These are phyloP conservation scores for Galago senegalensis DNA, from an alignment of 2,797 vertebrate species.

Conservation along the genomic window DNA sequence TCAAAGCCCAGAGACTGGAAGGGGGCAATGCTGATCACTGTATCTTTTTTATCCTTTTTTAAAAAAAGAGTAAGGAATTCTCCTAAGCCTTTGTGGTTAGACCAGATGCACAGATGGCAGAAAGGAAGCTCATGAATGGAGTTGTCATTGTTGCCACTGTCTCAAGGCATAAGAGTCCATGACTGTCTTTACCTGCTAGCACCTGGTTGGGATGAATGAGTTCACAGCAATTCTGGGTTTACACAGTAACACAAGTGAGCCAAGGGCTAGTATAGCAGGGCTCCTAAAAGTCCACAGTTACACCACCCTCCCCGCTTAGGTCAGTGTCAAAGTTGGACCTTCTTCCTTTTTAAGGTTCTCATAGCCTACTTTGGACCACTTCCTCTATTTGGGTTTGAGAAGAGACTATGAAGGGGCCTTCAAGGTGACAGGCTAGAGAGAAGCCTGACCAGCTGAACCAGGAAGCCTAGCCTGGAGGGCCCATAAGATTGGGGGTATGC, in stretches of 20 bases:
- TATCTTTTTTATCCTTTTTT: constrained; percentile 21
- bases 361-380: background rate
- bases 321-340: background rate
- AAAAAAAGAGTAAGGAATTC: constrained; percentile 27
- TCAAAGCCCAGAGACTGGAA: constrained; percentile 17
- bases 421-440: too few species aligned
- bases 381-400: background rate
- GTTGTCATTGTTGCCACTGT: constrained; percentile 53
- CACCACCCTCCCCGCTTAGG: background rate
- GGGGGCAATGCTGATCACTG: background rate
- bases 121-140: background rate
- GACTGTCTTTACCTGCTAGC: background rate
- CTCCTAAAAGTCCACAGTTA: background rate
- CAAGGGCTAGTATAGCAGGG: background rate
- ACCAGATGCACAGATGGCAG: background rate
- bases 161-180: constrained; percentile 3
- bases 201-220: background rate
- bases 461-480: too few species aligned
- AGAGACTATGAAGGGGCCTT: too few species aligned
- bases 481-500: too few species aligned
- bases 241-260: background rate
- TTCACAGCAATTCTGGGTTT: background rate
- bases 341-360: background rate
- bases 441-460: too few species aligned
- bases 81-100: background rate